Evolutionary conservation across 2,113 vertebrate species (phyloP).

Genomic region (Ochotona princeps): DNA sequence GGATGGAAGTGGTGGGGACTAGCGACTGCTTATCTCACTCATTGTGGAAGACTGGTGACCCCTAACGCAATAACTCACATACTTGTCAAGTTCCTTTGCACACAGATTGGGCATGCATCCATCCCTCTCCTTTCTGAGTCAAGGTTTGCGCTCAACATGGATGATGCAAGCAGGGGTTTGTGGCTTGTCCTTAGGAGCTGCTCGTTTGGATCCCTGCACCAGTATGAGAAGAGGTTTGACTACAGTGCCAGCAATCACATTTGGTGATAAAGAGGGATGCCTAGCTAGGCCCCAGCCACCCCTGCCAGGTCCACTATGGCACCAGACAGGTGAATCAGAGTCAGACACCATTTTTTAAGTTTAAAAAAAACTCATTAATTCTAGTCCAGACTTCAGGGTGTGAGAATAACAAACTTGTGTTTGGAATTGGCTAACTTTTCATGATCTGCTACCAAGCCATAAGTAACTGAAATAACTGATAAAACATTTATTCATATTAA

Average conservation of each 20-base stretch:
- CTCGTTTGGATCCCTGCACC: not conserved
- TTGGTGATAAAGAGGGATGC: not conserved
- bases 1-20: not conserved
- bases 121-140: no score
- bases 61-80: fast-evolving
- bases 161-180: not conserved
- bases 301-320: not conserved
- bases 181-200: not conserved
- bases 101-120: not conserved
- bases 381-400: not conserved
- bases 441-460: not conserved
- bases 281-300: not conserved
- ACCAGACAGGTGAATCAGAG: not conserved
- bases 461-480: not conserved
- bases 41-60: not conserved
- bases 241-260: not conserved
- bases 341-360: not conserved
- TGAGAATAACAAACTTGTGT: not conserved
- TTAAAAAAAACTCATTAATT: not conserved
- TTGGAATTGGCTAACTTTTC: not conserved
- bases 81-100: not conserved
- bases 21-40: not conserved
- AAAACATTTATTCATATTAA: not conserved
- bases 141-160: not conserved
- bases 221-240: not conserved